Evolutionary conservation across 1,140 invertebrate genomes (phyloP), one percentile per base, ranked within the genome.

Genomic region (Fopius arisanus): DNA sequence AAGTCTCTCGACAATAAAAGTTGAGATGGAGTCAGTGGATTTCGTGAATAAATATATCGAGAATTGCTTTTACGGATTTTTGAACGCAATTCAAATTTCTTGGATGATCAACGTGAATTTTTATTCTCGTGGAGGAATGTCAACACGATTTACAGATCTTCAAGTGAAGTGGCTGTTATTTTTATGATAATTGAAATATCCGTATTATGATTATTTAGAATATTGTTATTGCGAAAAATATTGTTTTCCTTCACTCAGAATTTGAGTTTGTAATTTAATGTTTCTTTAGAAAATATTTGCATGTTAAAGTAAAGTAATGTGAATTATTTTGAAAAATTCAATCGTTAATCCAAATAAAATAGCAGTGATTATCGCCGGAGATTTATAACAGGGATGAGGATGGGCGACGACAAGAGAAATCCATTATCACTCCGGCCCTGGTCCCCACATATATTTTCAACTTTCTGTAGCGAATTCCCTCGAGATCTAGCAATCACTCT

Each of bases 371-470:
- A 21, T 37, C 2, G 0, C 4, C 14, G 4, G 16, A 19, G 2
- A n/a, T 14, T 14, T n/a, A 16, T 7, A 1, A 28, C 16, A 19
- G 65, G 16, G 33, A 41, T 43, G 28, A 43, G 23, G 26, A 73
- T 68, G 73, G 51, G 28, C 40, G 2, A 51, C 37, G 67, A 78
- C 72, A 76, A 79, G 69, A 1, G 65, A 74, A 71, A 66, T 73
- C 43, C 62, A 76, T 80, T 77, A 78, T 67, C 43, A 16, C 43
- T 51, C n/a, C 12, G 12, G 19, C 43, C 43, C n/a, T 21, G n/a
- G 43, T 19, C n/a, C 14, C 19, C 3, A 37, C 3, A 51, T 51
- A 51, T 51, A 51, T 51, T 51, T 51, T 51, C n/a, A 51, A 7
- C 43, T 51, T 19, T 7, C 33, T 7, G 9, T 12, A 19, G 43